Percentiles rank a stretch among this genome's conserved stretches.
phyloP scores from a whole-genome alignment of 2,113 vertebrate genomes.

The Clarias magur region DNA sequence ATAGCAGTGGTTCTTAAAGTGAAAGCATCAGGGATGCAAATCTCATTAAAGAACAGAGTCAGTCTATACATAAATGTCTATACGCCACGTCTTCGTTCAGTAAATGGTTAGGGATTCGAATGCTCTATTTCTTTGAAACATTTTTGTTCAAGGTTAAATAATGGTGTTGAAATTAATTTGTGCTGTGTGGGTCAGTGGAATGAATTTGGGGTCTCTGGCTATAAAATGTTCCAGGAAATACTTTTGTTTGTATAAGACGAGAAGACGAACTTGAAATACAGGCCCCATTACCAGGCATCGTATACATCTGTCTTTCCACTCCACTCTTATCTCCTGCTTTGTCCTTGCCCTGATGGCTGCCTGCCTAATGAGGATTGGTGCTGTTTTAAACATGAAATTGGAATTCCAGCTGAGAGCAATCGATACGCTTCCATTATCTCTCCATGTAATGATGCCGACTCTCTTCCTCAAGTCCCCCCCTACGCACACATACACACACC shows the following conservation, averaged over 20 bases:
- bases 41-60: neutral
- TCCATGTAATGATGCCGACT: slow-evolving; percentile 72
- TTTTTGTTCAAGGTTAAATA: neutral
- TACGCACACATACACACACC: slow-evolving; percentile 43
- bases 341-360: slow-evolving; percentile 45
- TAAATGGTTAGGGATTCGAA: neutral
- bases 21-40: neutral
- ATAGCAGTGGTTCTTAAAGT: neutral
- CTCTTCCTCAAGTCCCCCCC: slow-evolving; percentile 18
- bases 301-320: slow-evolving; percentile 19
- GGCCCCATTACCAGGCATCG: neutral
- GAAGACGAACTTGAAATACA: slow-evolving; percentile 13
- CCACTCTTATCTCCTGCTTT: slow-evolving; percentile 6
- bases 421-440: slow-evolving; percentile 78
- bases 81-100: neutral
- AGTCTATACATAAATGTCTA: no score
- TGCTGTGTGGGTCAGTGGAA: neutral
- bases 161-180: neutral
- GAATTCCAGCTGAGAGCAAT: slow-evolving; percentile 67
- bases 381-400: slow-evolving; percentile 81
- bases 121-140: neutral
- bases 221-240: neutral
- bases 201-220: neutral
- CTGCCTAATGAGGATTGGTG: slow-evolving; percentile 78
- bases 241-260: neutral